Base-by-base conservation (phyloP, 2,113 vertebrate species). In the Lagopus leucura region DNA sequence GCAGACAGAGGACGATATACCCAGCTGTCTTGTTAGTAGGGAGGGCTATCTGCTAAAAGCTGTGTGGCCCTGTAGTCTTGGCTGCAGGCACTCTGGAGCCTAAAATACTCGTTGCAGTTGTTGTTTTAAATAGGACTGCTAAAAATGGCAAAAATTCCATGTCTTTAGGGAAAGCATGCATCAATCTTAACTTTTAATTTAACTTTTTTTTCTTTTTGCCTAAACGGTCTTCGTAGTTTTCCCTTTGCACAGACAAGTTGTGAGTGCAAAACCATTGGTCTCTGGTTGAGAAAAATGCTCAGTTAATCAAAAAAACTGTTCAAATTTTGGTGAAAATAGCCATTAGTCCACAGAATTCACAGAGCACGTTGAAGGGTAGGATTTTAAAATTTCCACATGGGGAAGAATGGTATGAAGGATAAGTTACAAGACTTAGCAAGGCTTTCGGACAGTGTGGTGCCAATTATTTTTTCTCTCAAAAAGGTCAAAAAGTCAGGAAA, bases 81-180 rank as follows among this genome's bases (percentile, higher is more conserved):
- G 83, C 76, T 88, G 80, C 93, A 86, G 86, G 91, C 90, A 91
- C 69, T 77, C 88, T 86, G 87, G 80, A 94, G 73, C 80, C 70
- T 79, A 63, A 96, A 94, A 95, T 95, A 93, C 74, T 60, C 73
- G 4, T 54, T 90, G 85, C 85, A 84, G 80, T 81, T 86, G 45
- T 66, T 91, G 82, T 86, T 96, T 95, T 95, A 97, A 94, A 95
- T 95, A 91, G 86, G 85, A 63, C 48, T 82, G 75, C 95, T 95
- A 94, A 95, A 96, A 96, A 93, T 74, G 84, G 91, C 67, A 86
- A 87, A 80, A 93, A 91, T 94, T 97, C 94, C 88, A 91, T 86
- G 76, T 92, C 57, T 96, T 95, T 10, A 13, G 79, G 83, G 88
- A 95, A 91, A 78, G 70, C 66, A 78, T 54, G 21, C 73, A 75